A percentile compares a stretch with the other conserved stretches of the same genome.
Evolutionary conservation across 2,797 vertebrate species (phyloP).

Genomic region (Potorous gilbertii): DNA sequence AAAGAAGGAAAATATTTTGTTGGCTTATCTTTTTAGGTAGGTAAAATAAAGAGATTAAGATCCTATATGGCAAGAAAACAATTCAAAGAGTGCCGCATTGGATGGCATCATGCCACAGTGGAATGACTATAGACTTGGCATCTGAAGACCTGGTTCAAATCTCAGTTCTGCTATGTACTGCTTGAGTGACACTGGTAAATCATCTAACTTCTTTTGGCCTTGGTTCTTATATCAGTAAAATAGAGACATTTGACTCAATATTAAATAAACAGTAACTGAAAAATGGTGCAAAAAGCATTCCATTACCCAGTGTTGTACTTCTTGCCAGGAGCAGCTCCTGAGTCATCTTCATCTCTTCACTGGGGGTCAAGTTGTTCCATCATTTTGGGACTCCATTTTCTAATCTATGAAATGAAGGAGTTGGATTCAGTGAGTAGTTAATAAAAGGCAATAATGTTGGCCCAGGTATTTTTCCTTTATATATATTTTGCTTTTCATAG

Average conservation of each 20-base stretch:
- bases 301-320: background rate
- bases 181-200: background rate
- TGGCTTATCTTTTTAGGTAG: background rate
- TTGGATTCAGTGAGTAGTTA: background rate
- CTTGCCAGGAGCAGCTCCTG: background rate
- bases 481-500: background rate
- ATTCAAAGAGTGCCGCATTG: background rate
- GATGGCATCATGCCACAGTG: background rate
- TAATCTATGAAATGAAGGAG: background rate
- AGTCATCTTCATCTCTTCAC: background rate
- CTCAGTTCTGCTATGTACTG: background rate
- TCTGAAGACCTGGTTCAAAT: background rate
- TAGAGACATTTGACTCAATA: background rate
- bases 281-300: background rate
- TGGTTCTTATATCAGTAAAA: background rate
- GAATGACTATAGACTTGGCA: background rate
- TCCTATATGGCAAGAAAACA: background rate
- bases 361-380: background rate
- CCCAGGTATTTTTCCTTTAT: background rate
- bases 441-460: background rate
- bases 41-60: background rate
- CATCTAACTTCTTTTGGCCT: background rate
- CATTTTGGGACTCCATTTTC: background rate
- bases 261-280: background rate
- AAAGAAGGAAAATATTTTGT: background rate